Evolutionary conservation across 2,888 invertebrate genomes (phyloP).

Genomic region (Apotomis capreana): DNA sequence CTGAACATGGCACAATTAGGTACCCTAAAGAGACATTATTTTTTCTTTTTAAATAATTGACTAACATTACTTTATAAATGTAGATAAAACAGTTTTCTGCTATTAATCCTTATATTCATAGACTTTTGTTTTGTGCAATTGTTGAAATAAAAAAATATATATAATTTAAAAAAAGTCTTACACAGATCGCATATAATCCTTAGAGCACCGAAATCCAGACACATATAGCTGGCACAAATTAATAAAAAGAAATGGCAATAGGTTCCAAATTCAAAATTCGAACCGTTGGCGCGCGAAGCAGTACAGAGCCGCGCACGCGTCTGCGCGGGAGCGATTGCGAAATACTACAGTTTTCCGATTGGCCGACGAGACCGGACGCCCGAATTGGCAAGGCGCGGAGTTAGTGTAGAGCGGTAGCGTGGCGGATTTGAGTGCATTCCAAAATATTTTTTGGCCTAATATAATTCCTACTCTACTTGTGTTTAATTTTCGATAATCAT

Average conservation of each 20-base stretch:
- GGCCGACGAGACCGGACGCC: constrained; percentile 35
- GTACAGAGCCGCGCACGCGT: constrained; percentile 7
- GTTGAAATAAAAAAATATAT: background rate
- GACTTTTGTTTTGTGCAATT: no score
- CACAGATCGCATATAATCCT: constrained; percentile 13
- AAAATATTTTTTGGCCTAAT: no score
- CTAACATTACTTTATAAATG: no score
- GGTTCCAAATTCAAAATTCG: constrained; percentile 6
- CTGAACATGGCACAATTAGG: no score
- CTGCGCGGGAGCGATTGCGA: constrained; percentile 36
- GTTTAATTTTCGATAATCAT: no score
- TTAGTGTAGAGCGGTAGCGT: constrained; percentile 26
- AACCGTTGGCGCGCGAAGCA: constrained; percentile 4
- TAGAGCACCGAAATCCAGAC: constrained; percentile 33
- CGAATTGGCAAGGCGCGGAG: constrained; percentile 22
- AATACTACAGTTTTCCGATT: constrained; percentile 40
- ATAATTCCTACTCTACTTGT: no score
- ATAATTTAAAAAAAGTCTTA: constrained; percentile 11
- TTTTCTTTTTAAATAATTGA: no score
- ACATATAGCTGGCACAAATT: background rate
- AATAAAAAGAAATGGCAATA: constrained; percentile 1
- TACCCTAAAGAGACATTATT: no score
- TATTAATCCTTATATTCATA: no score
- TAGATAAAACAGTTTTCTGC: no score
- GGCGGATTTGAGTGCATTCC: background rate